Base-by-base conservation (phyloP, 2,113 vertebrate species). In the Barnardius zonarius region DNA sequence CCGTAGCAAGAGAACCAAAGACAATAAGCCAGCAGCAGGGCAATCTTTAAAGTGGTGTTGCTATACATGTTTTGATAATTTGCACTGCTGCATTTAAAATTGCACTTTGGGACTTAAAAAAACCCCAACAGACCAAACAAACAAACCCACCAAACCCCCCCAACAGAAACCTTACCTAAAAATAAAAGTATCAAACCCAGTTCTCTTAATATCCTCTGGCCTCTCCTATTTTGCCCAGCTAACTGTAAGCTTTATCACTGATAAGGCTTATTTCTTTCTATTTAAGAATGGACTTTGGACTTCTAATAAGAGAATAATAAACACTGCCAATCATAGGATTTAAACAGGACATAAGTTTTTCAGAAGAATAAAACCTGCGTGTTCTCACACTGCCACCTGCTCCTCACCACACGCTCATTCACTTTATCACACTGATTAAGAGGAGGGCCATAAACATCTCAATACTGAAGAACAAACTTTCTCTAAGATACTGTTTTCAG, bases 341-440 rank as follows among this genome's bases (percentile, higher is more conserved):
- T 96, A 90, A 90, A 66, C 22, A 62, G 66, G 61, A 64, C 28
- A 69, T 87, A 80, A 68, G 57, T 68, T 88, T 93, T 95, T 75
- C 33, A 28, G 25, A 52, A 48, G 27, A 93, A 83, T 75, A 79
- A 93, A 91, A 87, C 5, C 84, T 43, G 44, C 41, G 23, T 68
- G 62, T 93, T 88, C 91, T 95, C 59, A 64, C 39, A 59, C 39
- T 76, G 78, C 88, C 68, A 92, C 90, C 88, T 95, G 95, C 83
- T 93, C 83, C 55, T 35, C 44, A 49, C 70, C 39, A 39, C 85
- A 88, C 76, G 33, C 67, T 93, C 69, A 35, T 83, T 70, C 35
- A 73, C 4, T 5, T 68, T 92, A 87, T 51, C 87, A 67, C 46
- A 81, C 57, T 3, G 8, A 28, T 95, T 95, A 75, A 63, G 86